phyloP scores from a whole-genome alignment of 2,888 invertebrate genomes.

The Lamellibrachia columna region DNA sequence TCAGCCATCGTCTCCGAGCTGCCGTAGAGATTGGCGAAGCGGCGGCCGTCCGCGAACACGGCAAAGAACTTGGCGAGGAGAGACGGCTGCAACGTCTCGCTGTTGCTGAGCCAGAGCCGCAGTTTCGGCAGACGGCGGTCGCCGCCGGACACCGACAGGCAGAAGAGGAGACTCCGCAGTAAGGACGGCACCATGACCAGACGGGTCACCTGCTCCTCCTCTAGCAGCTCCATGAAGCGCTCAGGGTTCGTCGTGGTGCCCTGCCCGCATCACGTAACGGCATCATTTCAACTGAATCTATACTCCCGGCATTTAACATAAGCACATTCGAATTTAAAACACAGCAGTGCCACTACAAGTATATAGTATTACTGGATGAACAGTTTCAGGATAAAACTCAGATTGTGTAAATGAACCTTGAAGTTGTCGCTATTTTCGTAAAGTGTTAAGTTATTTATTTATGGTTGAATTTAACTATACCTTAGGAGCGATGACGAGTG shows the following conservation, averaged over 20 bases:
- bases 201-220: constrained; percentile 69
- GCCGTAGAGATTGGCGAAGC: constrained; percentile 88
- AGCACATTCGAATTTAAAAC: too few species aligned
- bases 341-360: too few species aligned
- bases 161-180: constrained; percentile 62
- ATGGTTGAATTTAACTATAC: constrained; percentile 40
- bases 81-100: constrained; percentile 79
- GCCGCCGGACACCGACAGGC: constrained; percentile 26
- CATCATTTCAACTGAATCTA: not conserved
- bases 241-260: constrained; percentile 81
- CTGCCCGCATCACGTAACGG: not conserved
- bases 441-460: too few species aligned
- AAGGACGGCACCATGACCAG: constrained; percentile 81
- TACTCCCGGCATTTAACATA: not conserved
- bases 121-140: constrained; percentile 68
- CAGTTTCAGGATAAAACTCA: too few species aligned
- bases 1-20: constrained; percentile 93
- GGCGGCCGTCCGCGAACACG: constrained; percentile 72
- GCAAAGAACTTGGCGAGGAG: constrained; percentile 80
- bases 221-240: constrained; percentile 75
- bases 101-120: constrained; percentile 86
- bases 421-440: too few species aligned
- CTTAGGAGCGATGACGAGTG: constrained; percentile 79
- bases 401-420: too few species aligned
- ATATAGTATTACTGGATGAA: too few species aligned